Conservation (phyloP, 2,888 invertebrate species). For the Rosalia funebris region DNA sequence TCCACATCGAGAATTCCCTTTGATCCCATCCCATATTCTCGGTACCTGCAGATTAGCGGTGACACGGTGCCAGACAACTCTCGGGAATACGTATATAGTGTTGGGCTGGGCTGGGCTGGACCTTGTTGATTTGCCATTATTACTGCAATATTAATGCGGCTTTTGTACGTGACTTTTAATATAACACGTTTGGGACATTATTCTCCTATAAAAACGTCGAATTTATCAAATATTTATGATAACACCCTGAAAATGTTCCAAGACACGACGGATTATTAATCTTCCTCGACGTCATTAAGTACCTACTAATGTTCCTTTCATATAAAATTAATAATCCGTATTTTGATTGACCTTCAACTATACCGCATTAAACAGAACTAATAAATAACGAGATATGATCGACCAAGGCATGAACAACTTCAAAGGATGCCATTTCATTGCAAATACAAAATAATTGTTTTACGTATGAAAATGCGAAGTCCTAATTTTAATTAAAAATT, state of each 20-base stretch:
- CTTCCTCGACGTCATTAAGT: slow-evolving; percentile 32
- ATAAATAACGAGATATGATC: no score
- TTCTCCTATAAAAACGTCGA: background rate
- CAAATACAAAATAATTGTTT: no score
- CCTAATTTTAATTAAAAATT: no score
- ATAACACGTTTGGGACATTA: background rate
- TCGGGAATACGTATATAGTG: slow-evolving; percentile 17
- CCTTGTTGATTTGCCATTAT: slow-evolving; percentile 13
- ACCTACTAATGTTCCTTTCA: slow-evolving; percentile 33
- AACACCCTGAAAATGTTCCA: slow-evolving; percentile 27
- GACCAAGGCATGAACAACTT: no score
- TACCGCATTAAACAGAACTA: no score
- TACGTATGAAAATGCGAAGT: no score
- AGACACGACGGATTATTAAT: slow-evolving; percentile 32
- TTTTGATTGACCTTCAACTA: slow-evolving; percentile 16
- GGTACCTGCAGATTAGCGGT: slow-evolving; percentile 52
- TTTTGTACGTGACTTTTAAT: slow-evolving; percentile 6
- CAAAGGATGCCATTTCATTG: no score
- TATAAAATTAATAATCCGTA: slow-evolving; percentile 33
- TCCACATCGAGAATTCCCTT: slow-evolving; percentile 48
- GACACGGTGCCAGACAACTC: slow-evolving; percentile 47
- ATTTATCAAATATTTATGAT: slow-evolving; percentile 35
- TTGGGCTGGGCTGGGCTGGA: slow-evolving; percentile 7
- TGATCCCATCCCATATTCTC: slow-evolving; percentile 46
- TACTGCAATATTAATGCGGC: slow-evolving; percentile 23